Base-by-base conservation (phyloP, 1,140 invertebrate genomes). In the Rhynchophorus ferrugineus region DNA sequence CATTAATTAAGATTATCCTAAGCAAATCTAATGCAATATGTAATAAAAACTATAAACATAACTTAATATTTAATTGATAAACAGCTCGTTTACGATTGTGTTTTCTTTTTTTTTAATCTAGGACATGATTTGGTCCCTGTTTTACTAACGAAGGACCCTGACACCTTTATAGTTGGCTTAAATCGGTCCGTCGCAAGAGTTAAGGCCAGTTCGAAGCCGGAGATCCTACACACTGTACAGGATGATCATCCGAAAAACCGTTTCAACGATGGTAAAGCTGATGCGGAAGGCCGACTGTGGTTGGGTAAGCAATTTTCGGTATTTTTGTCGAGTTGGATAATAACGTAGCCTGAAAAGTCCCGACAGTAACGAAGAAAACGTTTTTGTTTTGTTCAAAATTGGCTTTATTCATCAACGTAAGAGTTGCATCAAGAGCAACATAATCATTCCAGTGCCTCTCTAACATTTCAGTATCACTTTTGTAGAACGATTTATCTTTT, bases 261-360 rank as follows among this genome's bases (percentile, higher is more conserved):
- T 58, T 81, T 89, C 57, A 94, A 94, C 62, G 90, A 94, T 69
- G 91, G 82, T 11, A 95, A 94, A 72, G 84, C 83, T 51, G 91
- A 95, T 69, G 76, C 79, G 0, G 67, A 65, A 11, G 91, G 91
- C 21, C 71, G 88, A 37, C 69, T 94, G 2, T 91, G 85, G 80
- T 76, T 80, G 51, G 87, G 88, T 85, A 66, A 72, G 64, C 63
- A 20, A 45, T 33, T 51, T 50, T 55, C 19, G n/a, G 13, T 20
- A 38, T 35, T 35, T 7, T 18, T 42, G 41, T 22, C 8, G 6
- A 19, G 1, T 43, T 9, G 14, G 19, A 43, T 9, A 16, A 2
- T 9, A 18, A 11, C 8, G 13, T 13, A 16, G 11, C 7, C 11
- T 16, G 1, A 43, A 20, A 5, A 20, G n/a, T n/a, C n/a, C n/a